phyloP scores from a whole-genome alignment of 2,797 vertebrate species.

The Notolabrus celidotus region DNA sequence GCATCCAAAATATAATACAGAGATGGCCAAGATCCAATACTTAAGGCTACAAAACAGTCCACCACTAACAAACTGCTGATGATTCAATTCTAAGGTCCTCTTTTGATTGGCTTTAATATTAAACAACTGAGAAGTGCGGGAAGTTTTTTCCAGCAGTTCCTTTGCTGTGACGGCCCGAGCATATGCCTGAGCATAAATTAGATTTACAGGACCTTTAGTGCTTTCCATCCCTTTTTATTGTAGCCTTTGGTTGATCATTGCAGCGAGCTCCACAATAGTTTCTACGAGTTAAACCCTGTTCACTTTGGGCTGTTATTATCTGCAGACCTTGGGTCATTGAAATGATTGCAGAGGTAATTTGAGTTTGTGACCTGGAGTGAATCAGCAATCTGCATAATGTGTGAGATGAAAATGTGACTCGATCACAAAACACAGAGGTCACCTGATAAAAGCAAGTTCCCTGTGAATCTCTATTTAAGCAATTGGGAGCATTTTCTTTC shows the following conservation, averaged over 20 bases:
- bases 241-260: background rate
- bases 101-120: too few species aligned
- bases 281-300: background rate
- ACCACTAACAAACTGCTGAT: too few species aligned
- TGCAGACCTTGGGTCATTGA: background rate
- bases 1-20: too few species aligned
- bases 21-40: too few species aligned
- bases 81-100: too few species aligned
- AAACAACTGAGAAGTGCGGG: background rate
- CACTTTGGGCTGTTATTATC: background rate
- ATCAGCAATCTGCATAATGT: conserved; percentile 11
- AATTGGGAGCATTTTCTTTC: background rate
- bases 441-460: background rate
- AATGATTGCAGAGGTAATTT: conserved; percentile 19
- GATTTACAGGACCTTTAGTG: background rate
- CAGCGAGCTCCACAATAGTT: background rate
- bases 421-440: conserved; percentile 7
- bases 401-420: conserved; percentile 14
- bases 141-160: background rate
- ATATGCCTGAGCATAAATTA: conserved; percentile 1
- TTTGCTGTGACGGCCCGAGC: too few species aligned
- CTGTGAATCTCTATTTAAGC: background rate
- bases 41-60: too few species aligned
- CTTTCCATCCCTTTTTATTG: background rate
- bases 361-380: conserved; percentile 8